Evolutionary conservation across 2,113 vertebrate genomes (phyloP).

Genomic region (Gymnarchus niloticus): DNA sequence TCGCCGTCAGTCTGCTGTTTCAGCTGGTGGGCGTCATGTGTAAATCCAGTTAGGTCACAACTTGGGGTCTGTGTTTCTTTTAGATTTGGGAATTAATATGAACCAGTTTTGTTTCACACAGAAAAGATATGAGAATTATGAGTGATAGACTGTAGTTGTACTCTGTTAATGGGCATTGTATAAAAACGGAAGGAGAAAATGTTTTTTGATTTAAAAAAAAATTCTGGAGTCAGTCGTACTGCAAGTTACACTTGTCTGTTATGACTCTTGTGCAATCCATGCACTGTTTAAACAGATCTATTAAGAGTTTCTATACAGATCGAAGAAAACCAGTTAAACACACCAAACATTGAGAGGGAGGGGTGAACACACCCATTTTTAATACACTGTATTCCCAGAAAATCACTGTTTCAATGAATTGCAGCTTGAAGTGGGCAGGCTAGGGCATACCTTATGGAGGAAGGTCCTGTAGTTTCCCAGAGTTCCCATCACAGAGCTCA

Average conservation of each 20-base stretch:
- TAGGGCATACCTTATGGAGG: constrained; percentile 60
- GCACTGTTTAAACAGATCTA: neutral
- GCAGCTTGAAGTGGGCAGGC: neutral
- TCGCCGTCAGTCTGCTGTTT: constrained; percentile 56
- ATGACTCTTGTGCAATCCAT: neutral
- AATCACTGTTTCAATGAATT: neutral
- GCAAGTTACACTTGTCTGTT: too few species aligned
- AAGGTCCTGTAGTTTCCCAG: constrained; percentile 59
- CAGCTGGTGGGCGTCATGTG: constrained; percentile 55
- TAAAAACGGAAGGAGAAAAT: neutral
- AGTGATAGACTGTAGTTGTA: neutral
- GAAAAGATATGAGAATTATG: neutral
- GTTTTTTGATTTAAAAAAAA: neutral
- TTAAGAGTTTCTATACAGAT: neutral
- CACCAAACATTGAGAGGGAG: neutral
- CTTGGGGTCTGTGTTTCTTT: neutral
- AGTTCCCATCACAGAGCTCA: constrained; percentile 58
- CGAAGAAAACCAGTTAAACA: neutral
- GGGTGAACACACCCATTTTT: neutral
- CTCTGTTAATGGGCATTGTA: neutral
- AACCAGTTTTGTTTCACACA: neutral
- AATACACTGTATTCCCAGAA: neutral
- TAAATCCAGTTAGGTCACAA: neutral
- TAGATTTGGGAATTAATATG: neutral
- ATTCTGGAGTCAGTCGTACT: neutral